Conservation (phyloP, 1,140 invertebrate species). For the Musca vetustissima region DNA sequence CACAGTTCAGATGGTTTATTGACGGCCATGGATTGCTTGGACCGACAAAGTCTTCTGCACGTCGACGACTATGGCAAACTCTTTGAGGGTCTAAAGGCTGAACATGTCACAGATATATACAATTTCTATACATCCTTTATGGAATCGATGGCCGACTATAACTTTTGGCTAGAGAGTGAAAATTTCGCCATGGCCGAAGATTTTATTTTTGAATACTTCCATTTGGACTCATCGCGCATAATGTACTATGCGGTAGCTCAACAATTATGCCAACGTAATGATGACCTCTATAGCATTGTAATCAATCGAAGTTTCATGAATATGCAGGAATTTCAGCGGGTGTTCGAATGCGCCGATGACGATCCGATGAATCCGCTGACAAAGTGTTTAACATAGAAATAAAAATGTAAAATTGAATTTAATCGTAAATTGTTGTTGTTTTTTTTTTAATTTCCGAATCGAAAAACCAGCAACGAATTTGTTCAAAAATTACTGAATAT, state of each 20-base stretch:
- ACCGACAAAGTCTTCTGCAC: conserved; percentile 31
- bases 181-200: conserved; percentile 48
- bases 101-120: conserved; percentile 39
- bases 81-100: conserved; percentile 17
- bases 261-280: conserved; percentile 40
- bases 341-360: conserved; percentile 36
- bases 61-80: not conserved
- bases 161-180: conserved; percentile 47
- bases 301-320: conserved; percentile 50
- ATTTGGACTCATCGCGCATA: conserved; percentile 36
- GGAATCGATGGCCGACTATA: conserved; percentile 37
- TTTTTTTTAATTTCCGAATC: too few relatives aligned
- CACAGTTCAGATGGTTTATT: conserved; percentile 45
- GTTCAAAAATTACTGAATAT: too few relatives aligned
- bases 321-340: conserved; percentile 40
- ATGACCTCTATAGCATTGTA: conserved; percentile 32
- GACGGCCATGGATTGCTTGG: conserved; percentile 44
- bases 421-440: too few relatives aligned
- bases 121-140: conserved; percentile 43
- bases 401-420: too few relatives aligned
- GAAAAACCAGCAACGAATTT: too few relatives aligned
- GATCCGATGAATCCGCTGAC: conserved; percentile 43
- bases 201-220: conserved; percentile 43
- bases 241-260: conserved; percentile 50
- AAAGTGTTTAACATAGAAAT: conserved; percentile 41